These are phyloP conservation scores for Steatornis caripensis DNA, from an alignment of 2,113 vertebrate genomes.

Conservation along the genomic window DNA sequence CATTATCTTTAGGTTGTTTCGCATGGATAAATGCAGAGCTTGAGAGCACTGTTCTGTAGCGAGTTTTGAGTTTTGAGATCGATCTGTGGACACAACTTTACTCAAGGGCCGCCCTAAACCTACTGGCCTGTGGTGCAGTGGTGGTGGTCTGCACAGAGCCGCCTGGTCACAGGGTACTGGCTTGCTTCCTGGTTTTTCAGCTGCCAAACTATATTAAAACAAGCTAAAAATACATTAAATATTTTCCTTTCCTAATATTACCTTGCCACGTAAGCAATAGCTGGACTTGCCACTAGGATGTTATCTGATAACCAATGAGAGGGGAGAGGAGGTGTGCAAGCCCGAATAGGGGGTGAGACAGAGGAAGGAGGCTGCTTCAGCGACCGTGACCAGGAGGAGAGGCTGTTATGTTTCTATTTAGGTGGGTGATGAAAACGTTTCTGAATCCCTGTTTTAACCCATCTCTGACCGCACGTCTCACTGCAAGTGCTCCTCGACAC, in stretches of 20 bases:
- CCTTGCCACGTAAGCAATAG: conserved; percentile 53
- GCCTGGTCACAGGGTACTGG: conserved; percentile 12
- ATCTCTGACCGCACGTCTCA: neutral
- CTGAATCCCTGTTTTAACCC: conserved; percentile 12
- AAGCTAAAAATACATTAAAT: conserved; percentile 70
- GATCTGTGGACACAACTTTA: neutral
- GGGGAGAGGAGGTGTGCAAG: neutral
- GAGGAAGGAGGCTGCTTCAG: neutral
- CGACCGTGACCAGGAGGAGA: neutral
- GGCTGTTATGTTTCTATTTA: conserved; percentile 37
- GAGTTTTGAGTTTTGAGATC: neutral
- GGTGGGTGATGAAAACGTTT: neutral
- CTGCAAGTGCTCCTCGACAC: fast-evolving
- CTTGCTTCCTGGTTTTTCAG: conserved; percentile 57
- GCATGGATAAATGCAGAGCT: neutral
- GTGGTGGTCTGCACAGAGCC: neutral
- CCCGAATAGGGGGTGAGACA: neutral
- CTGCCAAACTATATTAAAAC: conserved; percentile 67
- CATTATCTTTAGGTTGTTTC: neutral
- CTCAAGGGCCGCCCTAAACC: neutral
- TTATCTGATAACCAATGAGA: conserved; percentile 55
- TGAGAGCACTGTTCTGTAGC: neutral
- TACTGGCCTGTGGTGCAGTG: neutral
- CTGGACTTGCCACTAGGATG: conserved; percentile 33
- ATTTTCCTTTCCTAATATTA: conserved; percentile 72